Percentiles rank a stretch among this genome's conserved stretches.
Evolutionary conservation across 2,797 vertebrate genomes (phyloP).

Genomic region (Siniperca scherzeri): DNA sequence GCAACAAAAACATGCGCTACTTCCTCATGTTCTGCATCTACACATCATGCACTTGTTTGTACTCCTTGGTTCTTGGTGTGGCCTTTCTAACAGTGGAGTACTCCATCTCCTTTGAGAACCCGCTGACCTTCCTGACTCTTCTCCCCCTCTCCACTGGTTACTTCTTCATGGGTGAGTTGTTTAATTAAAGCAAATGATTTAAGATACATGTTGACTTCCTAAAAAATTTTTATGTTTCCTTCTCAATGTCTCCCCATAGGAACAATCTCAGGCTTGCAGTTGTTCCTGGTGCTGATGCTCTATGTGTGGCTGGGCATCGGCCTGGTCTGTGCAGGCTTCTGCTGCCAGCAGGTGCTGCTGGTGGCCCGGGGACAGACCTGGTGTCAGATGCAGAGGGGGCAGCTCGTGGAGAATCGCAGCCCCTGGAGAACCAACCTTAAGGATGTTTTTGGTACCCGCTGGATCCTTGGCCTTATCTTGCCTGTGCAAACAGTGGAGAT

Average conservation of each 20-base stretch:
- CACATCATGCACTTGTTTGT: constrained; percentile 94
- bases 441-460: constrained; percentile 96
- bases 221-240: background rate
- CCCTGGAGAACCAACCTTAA: constrained; percentile 92
- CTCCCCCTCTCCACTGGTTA: constrained; percentile 95
- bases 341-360: constrained; percentile 96
- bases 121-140: constrained; percentile 95
- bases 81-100: constrained; percentile 94
- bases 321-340: constrained; percentile 96
- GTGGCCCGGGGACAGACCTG: constrained; percentile 95
- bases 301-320: constrained; percentile 98
- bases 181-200: background rate
- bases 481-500: constrained; percentile 91
- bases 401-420: constrained; percentile 83
- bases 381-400: constrained; percentile 92
- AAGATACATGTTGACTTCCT: background rate
- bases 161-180: constrained; percentile 95
- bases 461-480: constrained; percentile 93
- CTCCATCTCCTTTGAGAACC: constrained; percentile 94
- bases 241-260: constrained; percentile 80
- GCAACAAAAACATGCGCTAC: constrained; percentile 97
- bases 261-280: constrained; percentile 93
- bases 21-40: constrained; percentile 99
- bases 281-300: constrained; percentile 98
- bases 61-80: constrained; percentile 94